These are phyloP conservation scores for Heliconius himera DNA, from an alignment of 1,140 invertebrate genomes.

Conservation along the genomic window DNA sequence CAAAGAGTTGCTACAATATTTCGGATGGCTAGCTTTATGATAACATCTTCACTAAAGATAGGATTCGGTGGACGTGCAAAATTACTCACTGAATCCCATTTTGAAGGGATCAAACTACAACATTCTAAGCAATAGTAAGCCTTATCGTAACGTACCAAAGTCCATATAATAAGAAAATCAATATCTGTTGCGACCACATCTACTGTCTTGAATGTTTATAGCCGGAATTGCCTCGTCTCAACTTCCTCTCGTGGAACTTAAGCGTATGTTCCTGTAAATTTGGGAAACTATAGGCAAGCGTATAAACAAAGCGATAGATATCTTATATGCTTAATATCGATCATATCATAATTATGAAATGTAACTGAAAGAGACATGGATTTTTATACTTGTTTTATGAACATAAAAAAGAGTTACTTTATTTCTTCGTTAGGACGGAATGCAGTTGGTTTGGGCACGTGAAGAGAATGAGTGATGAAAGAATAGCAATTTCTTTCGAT, in stretches of 20 bases:
- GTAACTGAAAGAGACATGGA: not conserved
- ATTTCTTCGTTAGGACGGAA: no score
- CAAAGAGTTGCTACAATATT: not conserved
- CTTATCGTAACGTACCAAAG: conserved; percentile 21
- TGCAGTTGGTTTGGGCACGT: no score
- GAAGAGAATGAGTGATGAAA: no score
- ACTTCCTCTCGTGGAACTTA: conserved; percentile 31
- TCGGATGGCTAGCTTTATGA: conserved; percentile 10
- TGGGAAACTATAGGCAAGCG: conserved; percentile 18
- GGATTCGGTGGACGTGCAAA: conserved; percentile 24
- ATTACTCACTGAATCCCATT: conserved; percentile 22
- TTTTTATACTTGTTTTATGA: no score
- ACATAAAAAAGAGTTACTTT: no score
- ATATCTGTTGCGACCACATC: conserved; percentile 20
- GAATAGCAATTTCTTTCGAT: no score
- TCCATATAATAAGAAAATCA: conserved; percentile 15
- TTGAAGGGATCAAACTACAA: not conserved
- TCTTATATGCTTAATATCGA: not conserved
- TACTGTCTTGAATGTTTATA: conserved; percentile 37
- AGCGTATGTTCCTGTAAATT: conserved; percentile 32
- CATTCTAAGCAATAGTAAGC: conserved; percentile 21
- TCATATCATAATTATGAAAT: not conserved
- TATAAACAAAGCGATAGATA: conserved; percentile 10
- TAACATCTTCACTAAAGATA: conserved; percentile 25
- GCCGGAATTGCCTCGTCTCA: conserved; percentile 42